Evolutionary conservation across 2,113 vertebrate species (phyloP).

Genomic region (Odobenus rosmarus): DNA sequence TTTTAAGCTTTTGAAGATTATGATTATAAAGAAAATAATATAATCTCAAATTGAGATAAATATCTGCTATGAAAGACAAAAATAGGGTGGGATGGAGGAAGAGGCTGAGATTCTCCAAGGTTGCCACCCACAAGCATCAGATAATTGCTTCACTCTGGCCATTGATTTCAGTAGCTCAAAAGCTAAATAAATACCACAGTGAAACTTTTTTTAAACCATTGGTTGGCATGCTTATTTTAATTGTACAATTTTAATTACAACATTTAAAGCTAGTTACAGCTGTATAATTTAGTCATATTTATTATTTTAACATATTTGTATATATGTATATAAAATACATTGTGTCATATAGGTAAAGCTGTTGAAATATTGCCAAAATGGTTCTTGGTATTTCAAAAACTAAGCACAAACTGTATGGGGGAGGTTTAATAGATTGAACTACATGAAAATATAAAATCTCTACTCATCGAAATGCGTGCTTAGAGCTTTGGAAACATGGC

Average conservation of each 20-base stretch:
- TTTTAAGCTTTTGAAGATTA: constrained; percentile 14
- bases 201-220: neutral
- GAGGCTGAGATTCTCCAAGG: neutral
- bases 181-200: constrained; percentile 1
- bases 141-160: neutral
- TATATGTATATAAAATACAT: neutral
- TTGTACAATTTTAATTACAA: constrained; percentile 67
- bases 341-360: neutral
- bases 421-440: neutral
- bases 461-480: neutral
- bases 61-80: constrained; percentile 16
- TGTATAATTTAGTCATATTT: constrained; percentile 65
- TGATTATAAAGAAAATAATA: constrained; percentile 42
- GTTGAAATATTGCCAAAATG: constrained; percentile 37
- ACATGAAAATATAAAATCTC: neutral
- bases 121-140: neutral
- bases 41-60: constrained; percentile 49
- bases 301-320: constrained; percentile 38
- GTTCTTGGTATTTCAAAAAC: constrained; percentile 29
- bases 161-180: neutral
- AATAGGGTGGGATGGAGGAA: neutral
- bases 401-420: neutral
- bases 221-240: constrained; percentile 53
- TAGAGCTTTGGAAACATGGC: neutral
- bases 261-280: constrained; percentile 55